Conservation (phyloP, 1,140 invertebrate genomes). For the Drosophila erecta region DNA sequence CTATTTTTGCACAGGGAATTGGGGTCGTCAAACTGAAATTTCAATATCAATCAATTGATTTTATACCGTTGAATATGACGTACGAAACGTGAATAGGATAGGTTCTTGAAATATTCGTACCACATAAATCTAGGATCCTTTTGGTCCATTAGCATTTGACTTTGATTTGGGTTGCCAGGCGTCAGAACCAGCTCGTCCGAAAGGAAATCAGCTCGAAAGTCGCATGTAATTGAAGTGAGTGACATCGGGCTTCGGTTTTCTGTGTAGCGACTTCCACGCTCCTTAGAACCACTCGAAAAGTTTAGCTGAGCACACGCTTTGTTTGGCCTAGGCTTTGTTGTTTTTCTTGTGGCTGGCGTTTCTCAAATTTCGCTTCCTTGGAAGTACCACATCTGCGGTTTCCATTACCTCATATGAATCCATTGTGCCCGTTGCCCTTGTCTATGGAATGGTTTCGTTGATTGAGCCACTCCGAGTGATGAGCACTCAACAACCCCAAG, state of each 20-base stretch:
- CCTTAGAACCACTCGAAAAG: neutral
- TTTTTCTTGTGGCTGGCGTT: slow-evolving; percentile 8
- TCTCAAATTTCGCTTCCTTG: slow-evolving; percentile 45
- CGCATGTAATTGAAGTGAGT: slow-evolving; percentile 63
- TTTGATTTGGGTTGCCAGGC: slow-evolving; percentile 57
- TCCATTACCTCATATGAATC: slow-evolving; percentile 41
- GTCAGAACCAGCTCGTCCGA: neutral
- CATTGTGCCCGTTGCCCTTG: slow-evolving; percentile 29
- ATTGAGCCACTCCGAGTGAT: slow-evolving; percentile 21
- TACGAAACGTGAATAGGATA: too few relatives aligned
- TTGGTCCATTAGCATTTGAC: slow-evolving; percentile 13
- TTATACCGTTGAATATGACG: too few relatives aligned
- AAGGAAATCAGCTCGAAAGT: slow-evolving; percentile 40
- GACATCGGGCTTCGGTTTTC: slow-evolving; percentile 25
- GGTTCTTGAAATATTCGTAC: too few relatives aligned
- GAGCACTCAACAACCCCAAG: slow-evolving; percentile 10
- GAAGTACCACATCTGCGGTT: slow-evolving; percentile 57
- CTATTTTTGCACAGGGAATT: neutral
- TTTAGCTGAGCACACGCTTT: slow-evolving; percentile 8
- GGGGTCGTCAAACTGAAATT: neutral
- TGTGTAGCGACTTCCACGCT: neutral
- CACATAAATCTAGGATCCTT: too few relatives aligned
- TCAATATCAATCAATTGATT: neutral
- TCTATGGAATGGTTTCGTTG: slow-evolving; percentile 9
- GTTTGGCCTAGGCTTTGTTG: slow-evolving; percentile 27